Conservation (phyloP, 2,888 invertebrate species). For the Pimpla rufipes region DNA sequence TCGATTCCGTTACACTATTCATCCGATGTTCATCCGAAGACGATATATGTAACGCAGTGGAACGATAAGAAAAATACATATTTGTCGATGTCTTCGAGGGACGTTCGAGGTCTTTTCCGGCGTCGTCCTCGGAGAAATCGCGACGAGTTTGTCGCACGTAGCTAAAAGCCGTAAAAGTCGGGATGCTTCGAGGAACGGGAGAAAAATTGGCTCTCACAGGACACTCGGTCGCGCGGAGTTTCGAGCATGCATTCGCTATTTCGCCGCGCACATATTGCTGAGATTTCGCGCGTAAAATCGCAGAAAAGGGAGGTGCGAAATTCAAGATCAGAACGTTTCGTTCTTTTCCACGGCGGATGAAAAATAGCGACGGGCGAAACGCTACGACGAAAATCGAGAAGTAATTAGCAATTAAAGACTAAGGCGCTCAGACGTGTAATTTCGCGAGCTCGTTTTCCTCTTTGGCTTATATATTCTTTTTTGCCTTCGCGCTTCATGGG, state of each 20-base stretch:
- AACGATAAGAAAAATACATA: background rate
- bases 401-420: background rate
- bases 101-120: constrained; percentile 20
- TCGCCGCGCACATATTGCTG: constrained; percentile 17
- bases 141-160: constrained; percentile 36
- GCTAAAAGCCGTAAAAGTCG: constrained; percentile 33
- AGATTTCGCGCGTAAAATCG: constrained; percentile 26
- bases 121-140: constrained; percentile 43
- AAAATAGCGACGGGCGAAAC: background rate
- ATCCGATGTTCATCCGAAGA: background rate
- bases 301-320: constrained; percentile 2
- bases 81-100: background rate
- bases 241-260: constrained; percentile 46
- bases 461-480: constrained; percentile 1
- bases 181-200: constrained; percentile 25
- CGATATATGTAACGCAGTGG: background rate
- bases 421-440: background rate
- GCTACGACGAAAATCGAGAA: background rate
- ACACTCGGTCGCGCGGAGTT: constrained; percentile 29
- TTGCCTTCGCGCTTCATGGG: background rate
- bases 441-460: constrained; percentile 4
- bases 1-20: background rate
- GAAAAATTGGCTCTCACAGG: constrained; percentile 59
- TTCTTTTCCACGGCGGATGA: background rate
- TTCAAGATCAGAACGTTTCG: background rate